These are phyloP conservation scores for Andrena hattorfiana DNA, from an alignment of 2,888 invertebrate genomes.

Conservation along the genomic window DNA sequence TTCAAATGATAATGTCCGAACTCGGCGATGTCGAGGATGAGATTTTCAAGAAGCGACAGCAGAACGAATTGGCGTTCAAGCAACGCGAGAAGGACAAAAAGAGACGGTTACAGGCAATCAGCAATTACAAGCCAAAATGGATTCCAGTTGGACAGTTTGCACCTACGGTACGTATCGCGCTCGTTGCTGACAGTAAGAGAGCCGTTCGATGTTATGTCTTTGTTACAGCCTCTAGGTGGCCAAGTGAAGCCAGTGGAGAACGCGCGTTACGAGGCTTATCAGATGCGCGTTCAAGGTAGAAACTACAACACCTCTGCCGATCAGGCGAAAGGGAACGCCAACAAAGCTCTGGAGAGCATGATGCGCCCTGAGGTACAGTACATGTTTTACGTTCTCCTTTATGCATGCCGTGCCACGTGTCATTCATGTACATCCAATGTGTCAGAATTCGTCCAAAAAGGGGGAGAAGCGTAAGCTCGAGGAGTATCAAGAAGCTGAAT, in stretches of 20 bases:
- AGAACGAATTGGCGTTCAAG: constrained; percentile 93
- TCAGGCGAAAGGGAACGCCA: constrained; percentile 66
- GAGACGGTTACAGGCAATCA: constrained; percentile 85
- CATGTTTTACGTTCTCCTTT: background rate
- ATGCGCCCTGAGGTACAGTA: constrained; percentile 84
- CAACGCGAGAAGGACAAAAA: constrained; percentile 91
- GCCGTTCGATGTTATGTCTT: constrained; percentile 1
- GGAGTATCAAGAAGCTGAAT: constrained; percentile 84
- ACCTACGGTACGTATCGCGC: constrained; percentile 87
- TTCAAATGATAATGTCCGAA: constrained; percentile 97
- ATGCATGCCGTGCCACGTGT: background rate
- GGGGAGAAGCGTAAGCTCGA: constrained; percentile 86
- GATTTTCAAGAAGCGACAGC: constrained; percentile 97
- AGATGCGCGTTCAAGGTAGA: constrained; percentile 87
- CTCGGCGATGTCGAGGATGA: constrained; percentile 98
- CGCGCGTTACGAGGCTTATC: constrained; percentile 91
- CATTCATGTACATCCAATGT: background rate
- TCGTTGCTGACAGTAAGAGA: background rate
- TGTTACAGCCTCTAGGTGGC: constrained; percentile 87
- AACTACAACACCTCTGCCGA: constrained; percentile 76
- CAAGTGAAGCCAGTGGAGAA: constrained; percentile 87
- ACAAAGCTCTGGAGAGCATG: constrained; percentile 85
- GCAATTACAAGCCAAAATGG: constrained; percentile 89
- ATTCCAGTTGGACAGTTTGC: constrained; percentile 92
- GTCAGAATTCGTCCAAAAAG: constrained; percentile 72